Conservation (phyloP, 1,140 invertebrate genomes). For the Sycophaga agraensis region DNA sequence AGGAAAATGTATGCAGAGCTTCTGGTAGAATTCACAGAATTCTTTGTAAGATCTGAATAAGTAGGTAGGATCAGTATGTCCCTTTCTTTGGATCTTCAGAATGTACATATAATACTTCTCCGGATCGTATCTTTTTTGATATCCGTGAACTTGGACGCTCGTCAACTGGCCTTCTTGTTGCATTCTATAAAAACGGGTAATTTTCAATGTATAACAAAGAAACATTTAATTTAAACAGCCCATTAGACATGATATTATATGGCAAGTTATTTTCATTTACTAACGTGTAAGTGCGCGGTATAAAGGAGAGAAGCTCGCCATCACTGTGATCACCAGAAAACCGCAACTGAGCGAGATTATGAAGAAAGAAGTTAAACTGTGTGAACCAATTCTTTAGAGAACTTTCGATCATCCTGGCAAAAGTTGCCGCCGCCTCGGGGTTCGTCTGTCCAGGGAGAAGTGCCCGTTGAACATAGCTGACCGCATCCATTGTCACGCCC, state of each 20-base stretch:
- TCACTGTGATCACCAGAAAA: conserved; percentile 84
- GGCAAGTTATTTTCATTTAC: conserved; percentile 40
- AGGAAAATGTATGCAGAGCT: conserved; percentile 89
- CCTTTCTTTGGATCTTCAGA: conserved; percentile 81
- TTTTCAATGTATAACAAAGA: too few species aligned
- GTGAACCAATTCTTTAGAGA: conserved; percentile 87
- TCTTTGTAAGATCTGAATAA: conserved; percentile 94
- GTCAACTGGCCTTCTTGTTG: conserved; percentile 86
- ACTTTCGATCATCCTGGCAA: conserved; percentile 89
- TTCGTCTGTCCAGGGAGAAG: conserved; percentile 87
- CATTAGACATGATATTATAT: too few species aligned
- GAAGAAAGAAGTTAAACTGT: conserved; percentile 96
- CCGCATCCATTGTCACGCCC: conserved; percentile 88
- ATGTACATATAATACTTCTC: conserved; percentile 99
- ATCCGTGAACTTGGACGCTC: conserved; percentile 83
- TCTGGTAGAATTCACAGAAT: conserved; percentile 94
- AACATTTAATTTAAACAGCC: too few species aligned
- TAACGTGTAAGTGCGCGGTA: conserved; percentile 91
- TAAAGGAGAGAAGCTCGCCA: conserved; percentile 86
- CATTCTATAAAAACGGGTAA: conserved; percentile 67
- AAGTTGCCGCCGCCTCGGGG: conserved; percentile 90
- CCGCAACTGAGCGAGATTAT: conserved; percentile 92
- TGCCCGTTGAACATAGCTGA: conserved; percentile 88
- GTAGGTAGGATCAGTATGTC: conserved; percentile 80
- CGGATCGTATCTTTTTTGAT: conserved; percentile 93